Evolutionary conservation across 2,113 vertebrate species (phyloP), one percentile per base, ranked within the genome.

Genomic region (Smithornis capensis): DNA sequence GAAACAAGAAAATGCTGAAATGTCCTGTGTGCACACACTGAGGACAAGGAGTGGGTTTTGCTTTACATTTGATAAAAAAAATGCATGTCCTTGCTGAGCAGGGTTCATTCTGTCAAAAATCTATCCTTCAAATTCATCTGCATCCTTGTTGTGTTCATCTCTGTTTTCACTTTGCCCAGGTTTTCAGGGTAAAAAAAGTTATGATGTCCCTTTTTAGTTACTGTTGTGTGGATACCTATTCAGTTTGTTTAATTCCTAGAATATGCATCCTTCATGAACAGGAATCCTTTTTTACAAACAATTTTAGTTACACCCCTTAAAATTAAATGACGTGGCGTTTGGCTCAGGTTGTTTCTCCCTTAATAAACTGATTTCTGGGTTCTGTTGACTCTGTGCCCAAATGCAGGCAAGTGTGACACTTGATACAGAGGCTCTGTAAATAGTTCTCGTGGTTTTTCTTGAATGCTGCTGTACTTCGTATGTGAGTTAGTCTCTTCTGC

Each of bases 381-480:
- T 83, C 50, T 74, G 4, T 35, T 71, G 69, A 53, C 5, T 10
- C 14, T 11, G 8, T 90, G 68, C 76, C 73, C 50, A 40, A n/a
- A 33, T 1, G 6, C 0, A 4, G 28, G 10, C 16, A 19, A 53
- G 29, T 60, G 42, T 40, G 15, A 68, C 10, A 4, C 45, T 84
- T 31, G 23, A 7, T 53, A 17, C 3, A 13, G 31, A 29, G 21
- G 12, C 27, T 62, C 59, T 56, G 21, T 50, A 9, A 45, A 62
- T 8, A 53, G 29, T 52, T 83, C 23, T 65, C 31, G 25, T 87
- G 44, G 14, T 69, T 84, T 57, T 40, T 80, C 53, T 52, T 64
- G n/a, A 18, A 1, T 0, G 1, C n/a, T 49, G 37, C 44, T 73
- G 0, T 0, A 14, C 52, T 33, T 85, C 47, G 31, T 75, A 11